These are phyloP conservation scores for Scaptomyza tumidula DNA, from an alignment of 2,888 invertebrate species.

Conservation along the genomic window DNA sequence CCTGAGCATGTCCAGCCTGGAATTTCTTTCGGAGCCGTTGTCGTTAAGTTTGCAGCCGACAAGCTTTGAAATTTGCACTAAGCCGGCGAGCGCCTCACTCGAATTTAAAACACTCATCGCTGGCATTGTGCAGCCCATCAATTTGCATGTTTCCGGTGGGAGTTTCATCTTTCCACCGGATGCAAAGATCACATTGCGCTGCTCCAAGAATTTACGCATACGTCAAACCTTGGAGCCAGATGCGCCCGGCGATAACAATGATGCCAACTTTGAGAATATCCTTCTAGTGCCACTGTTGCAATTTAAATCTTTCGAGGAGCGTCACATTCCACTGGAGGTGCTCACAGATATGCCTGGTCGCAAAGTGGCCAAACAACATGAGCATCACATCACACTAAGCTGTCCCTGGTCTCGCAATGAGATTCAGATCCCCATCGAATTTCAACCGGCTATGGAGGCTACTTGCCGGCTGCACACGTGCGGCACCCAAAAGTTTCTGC, in stretches of 20 bases:
- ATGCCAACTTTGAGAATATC: slow-evolving; percentile 71
- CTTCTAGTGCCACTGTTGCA: slow-evolving; percentile 86
- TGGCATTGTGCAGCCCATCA: slow-evolving; percentile 91
- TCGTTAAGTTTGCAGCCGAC: slow-evolving; percentile 78
- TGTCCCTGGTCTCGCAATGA: slow-evolving; percentile 92
- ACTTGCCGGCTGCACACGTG: slow-evolving; percentile 93
- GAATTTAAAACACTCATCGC: slow-evolving; percentile 90
- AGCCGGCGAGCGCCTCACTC: slow-evolving; percentile 86
- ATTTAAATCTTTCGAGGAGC: slow-evolving; percentile 88
- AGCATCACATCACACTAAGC: slow-evolving; percentile 91
- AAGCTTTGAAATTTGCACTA: slow-evolving; percentile 85
- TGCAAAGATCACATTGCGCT: slow-evolving; percentile 83
- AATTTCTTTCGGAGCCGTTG: slow-evolving; percentile 89
- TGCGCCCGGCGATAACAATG: slow-evolving; percentile 42
- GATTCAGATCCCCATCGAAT: slow-evolving; percentile 90
- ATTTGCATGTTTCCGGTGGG: slow-evolving; percentile 90
- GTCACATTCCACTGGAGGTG: slow-evolving; percentile 87
- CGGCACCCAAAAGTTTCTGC: slow-evolving; percentile 92
- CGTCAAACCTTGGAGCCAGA: slow-evolving; percentile 55
- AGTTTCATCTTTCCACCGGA: slow-evolving; percentile 90
- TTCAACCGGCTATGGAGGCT: slow-evolving; percentile 92
- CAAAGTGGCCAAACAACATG: slow-evolving; percentile 88
- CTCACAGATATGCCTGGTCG: slow-evolving; percentile 91
- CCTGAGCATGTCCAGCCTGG: slow-evolving; percentile 86
- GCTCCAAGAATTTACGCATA: slow-evolving; percentile 84